These are phyloP conservation scores for Amphibalanus amphitrite DNA, from an alignment of 1,140 invertebrate genomes.

Conservation along the genomic window DNA sequence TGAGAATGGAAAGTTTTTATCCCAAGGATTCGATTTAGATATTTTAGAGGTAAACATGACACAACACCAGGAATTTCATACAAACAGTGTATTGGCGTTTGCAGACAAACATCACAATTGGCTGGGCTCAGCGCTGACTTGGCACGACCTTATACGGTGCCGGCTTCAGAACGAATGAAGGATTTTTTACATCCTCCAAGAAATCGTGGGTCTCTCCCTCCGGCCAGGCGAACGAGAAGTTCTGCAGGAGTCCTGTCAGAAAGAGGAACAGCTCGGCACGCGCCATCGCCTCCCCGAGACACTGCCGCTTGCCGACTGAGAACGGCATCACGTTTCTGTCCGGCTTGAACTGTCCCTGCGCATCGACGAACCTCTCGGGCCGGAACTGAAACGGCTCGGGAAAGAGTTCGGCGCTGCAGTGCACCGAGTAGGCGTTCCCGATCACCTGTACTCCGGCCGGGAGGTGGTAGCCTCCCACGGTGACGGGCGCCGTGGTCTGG, in stretches of 20 bases:
- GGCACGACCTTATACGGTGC: too few relatives aligned
- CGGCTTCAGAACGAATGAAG: too few relatives aligned
- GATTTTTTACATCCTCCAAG: too few relatives aligned
- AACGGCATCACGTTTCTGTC: constrained; percentile 26
- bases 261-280: constrained; percentile 74
- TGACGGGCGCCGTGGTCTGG: neutral
- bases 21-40: too few relatives aligned
- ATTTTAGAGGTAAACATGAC: too few relatives aligned
- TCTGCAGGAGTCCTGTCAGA: constrained; percentile 55
- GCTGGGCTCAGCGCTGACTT: too few relatives aligned
- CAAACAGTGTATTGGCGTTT: too few relatives aligned
- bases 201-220: constrained; percentile 4
- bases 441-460: constrained; percentile 44
- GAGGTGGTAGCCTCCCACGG: constrained; percentile 34
- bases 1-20: too few relatives aligned
- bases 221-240: constrained; percentile 39
- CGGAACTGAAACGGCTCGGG: constrained; percentile 47
- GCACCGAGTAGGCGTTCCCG: constrained; percentile 64
- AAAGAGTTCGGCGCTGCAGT: constrained; percentile 54
- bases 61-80: too few relatives aligned
- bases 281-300: constrained; percentile 69
- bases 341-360: constrained; percentile 38
- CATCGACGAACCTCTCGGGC: constrained; percentile 51
- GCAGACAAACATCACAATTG: too few relatives aligned
- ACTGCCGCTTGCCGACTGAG: constrained; percentile 51